Conservation (phyloP, 2,797 vertebrate genomes). For the Helostoma temminkii region DNA sequence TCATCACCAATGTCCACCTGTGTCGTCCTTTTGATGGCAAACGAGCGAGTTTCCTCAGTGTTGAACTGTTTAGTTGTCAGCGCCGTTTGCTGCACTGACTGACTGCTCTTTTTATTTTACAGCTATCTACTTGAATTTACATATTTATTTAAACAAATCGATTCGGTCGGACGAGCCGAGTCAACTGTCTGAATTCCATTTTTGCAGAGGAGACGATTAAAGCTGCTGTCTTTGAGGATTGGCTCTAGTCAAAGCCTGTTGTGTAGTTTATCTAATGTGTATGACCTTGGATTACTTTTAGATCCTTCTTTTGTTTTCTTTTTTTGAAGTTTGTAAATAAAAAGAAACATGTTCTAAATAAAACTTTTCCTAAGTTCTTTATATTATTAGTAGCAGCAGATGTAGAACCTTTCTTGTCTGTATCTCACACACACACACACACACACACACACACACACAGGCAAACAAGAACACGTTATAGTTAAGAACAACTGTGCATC, state of each 20-base stretch:
- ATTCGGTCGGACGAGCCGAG: conserved; percentile 45
- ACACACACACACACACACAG: background rate
- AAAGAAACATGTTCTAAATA: conserved; percentile 76
- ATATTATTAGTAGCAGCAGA: background rate
- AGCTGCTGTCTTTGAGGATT: conserved; percentile 72
- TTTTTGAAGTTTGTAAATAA: conserved; percentile 84
- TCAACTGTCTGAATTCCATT: conserved; percentile 70
- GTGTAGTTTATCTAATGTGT: conserved; percentile 69
- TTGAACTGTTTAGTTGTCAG: conserved; percentile 52
- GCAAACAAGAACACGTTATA: no score
- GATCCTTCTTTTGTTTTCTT: conserved; percentile 47
- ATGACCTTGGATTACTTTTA: conserved; percentile 68
- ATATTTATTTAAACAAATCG: conserved; percentile 79
- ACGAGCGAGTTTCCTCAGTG: conserved; percentile 46
- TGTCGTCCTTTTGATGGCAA: conserved; percentile 37
- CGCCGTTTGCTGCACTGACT: conserved; percentile 27
- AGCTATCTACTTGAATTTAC: conserved; percentile 84
- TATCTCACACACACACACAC: background rate
- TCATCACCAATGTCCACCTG: conserved; percentile 51
- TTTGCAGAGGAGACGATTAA: conserved; percentile 61
- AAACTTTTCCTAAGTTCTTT: conserved; percentile 50
- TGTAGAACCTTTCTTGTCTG: background rate
- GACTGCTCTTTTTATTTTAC: conserved; percentile 69
- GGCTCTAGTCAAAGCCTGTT: conserved; percentile 68
- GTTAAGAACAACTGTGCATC: background rate